phyloP scores from a whole-genome alignment of 2,113 vertebrate genomes.

The Philantomba maxwellii region DNA sequence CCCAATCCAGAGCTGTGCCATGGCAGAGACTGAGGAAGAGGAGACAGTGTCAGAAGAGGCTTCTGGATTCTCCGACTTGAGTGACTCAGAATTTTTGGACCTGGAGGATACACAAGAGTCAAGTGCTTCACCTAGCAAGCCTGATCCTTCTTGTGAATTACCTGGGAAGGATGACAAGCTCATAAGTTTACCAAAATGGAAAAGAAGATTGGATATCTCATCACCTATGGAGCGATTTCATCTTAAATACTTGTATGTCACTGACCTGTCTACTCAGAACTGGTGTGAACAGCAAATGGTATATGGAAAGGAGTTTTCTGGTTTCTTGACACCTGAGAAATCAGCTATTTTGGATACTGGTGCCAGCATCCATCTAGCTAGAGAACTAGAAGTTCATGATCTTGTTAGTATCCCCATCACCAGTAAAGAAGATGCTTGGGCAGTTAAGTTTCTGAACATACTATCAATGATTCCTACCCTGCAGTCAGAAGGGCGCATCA shows the following conservation, averaged over 20 bases:
- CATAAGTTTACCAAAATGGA: not conserved
- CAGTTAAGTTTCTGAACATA: slow-evolving; percentile 78
- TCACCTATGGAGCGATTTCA: slow-evolving; percentile 74
- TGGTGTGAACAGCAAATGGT: slow-evolving; percentile 83
- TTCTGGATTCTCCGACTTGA: slow-evolving; percentile 70
- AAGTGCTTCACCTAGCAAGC: not conserved
- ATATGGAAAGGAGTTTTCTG: slow-evolving; percentile 73
- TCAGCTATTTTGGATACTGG: slow-evolving; percentile 69
- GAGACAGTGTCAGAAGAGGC: slow-evolving; percentile 23
- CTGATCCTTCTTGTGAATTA: slow-evolving; percentile 31
- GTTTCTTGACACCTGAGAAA: slow-evolving; percentile 56
- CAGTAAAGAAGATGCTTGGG: slow-evolving; percentile 77
- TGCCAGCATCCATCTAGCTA: slow-evolving; percentile 78
- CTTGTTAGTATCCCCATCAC: slow-evolving; percentile 64
- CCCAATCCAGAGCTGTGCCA: not conserved
- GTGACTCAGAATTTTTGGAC: slow-evolving; percentile 73
- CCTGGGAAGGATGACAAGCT: not conserved
- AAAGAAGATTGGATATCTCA: slow-evolving; percentile 10
- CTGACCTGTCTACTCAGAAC: slow-evolving; percentile 76
- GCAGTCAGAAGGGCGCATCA: slow-evolving; percentile 72
- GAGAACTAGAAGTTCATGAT: slow-evolving; percentile 81
- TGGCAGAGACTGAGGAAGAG: slow-evolving; percentile 50
- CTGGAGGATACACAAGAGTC: slow-evolving; percentile 25
- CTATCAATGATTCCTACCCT: slow-evolving; percentile 74
- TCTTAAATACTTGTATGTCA: slow-evolving; percentile 76